phyloP scores from a whole-genome alignment of 2,888 invertebrate species.

The Rhingia campestris region DNA sequence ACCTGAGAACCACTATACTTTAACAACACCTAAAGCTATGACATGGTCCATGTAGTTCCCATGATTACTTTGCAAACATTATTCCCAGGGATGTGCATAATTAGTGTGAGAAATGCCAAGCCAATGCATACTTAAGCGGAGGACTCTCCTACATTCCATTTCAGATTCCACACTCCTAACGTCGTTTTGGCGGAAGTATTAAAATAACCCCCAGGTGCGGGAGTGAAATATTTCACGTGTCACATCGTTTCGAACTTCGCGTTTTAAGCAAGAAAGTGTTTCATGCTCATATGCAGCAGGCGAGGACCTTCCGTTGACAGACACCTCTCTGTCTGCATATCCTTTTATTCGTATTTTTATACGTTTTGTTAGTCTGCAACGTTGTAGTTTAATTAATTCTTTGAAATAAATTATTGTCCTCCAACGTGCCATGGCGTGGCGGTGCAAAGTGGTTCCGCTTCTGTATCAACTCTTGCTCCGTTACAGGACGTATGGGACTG shows the following conservation, averaged over 20 bases:
- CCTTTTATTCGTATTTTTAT: not conserved
- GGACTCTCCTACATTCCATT: not conserved
- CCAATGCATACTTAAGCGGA: too few relatives aligned
- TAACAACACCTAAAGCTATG: too few relatives aligned
- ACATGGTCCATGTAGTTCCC: too few relatives aligned
- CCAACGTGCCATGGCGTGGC: conserved; percentile 37
- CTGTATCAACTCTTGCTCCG: conserved; percentile 9
- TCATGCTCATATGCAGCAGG: conserved; percentile 48
- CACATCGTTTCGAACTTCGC: conserved; percentile 45
- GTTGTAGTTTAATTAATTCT: conserved; percentile 66
- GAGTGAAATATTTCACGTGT: conserved; percentile 64
- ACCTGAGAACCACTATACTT: too few relatives aligned
- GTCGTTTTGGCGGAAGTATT: not conserved
- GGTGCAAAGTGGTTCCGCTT: not conserved
- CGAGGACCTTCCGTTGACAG: conserved; percentile 62
- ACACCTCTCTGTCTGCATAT: conserved; percentile 11
- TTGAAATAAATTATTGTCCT: conserved; percentile 71
- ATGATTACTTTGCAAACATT: too few relatives aligned
- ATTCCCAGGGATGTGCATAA: too few relatives aligned
- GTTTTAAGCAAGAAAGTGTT: not conserved
- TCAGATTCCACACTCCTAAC: not conserved
- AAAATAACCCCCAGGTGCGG: not conserved
- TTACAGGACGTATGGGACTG: conserved; percentile 20
- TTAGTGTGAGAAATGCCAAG: too few relatives aligned
- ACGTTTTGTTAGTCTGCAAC: conserved; percentile 16